phyloP scores from a whole-genome alignment of 2,113 vertebrate species.

The Hystrix cristata region DNA sequence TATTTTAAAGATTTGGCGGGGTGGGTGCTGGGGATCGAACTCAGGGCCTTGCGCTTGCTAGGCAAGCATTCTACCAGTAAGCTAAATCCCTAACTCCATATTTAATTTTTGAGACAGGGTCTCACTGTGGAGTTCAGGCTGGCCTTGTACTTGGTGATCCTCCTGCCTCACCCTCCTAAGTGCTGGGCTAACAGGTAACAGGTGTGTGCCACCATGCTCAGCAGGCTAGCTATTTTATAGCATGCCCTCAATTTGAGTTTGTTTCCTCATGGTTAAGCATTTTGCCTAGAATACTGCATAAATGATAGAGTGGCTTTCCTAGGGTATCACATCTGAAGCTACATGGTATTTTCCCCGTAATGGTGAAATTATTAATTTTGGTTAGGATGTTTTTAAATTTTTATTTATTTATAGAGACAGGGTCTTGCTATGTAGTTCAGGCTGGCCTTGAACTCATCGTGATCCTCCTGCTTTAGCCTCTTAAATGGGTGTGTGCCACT shows the following conservation, averaged over 20 bases:
- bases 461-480: not conserved
- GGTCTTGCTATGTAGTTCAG: not conserved
- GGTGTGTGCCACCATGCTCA: too few relatives aligned
- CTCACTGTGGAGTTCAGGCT: too few relatives aligned
- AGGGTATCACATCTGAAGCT: conserved; percentile 19
- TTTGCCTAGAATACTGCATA: not conserved
- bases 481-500: not conserved
- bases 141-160: too few relatives aligned
- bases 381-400: not conserved
- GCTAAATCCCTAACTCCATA: too few relatives aligned
- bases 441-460: not conserved
- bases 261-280: not conserved
- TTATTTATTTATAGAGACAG: not conserved
- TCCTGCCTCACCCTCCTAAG: too few relatives aligned
- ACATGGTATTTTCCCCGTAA: not conserved
- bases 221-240: conserved; percentile 40
- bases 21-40: too few relatives aligned
- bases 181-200: too few relatives aligned
- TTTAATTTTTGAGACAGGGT: too few relatives aligned
- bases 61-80: too few relatives aligned
- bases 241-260: conserved; percentile 27
- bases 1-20: not conserved
- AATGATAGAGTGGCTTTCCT: not conserved
- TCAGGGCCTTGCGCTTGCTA: too few relatives aligned
- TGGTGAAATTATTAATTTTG: not conserved